phyloP scores from a whole-genome alignment of 2,888 invertebrate genomes.

The Cancer borealis region DNA sequence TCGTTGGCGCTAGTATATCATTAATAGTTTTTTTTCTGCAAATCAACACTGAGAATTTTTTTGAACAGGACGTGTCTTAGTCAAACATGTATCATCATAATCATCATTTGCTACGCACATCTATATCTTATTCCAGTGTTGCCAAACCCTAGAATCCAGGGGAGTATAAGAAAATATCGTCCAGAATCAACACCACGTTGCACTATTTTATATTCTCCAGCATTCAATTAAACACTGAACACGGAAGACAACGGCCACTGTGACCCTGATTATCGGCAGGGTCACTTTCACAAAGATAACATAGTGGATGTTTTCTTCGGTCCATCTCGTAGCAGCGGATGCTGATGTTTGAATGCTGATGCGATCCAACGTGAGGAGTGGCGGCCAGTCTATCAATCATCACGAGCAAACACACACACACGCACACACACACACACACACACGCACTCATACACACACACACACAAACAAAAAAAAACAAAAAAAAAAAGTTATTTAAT shows the following conservation, averaged over 20 bases:
- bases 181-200: background rate
- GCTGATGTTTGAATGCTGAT: background rate
- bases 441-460: no score
- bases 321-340: background rate
- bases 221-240: background rate
- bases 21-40: background rate
- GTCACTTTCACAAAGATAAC: background rate
- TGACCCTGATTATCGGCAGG: background rate
- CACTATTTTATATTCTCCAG: background rate
- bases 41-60: background rate
- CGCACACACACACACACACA: no score
- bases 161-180: background rate
- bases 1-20: background rate
- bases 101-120: background rate
- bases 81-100: background rate
- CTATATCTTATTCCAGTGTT: background rate
- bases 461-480: no score
- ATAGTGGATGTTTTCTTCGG: background rate
- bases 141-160: background rate
- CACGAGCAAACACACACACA: background rate
- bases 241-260: background rate
- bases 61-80: background rate
- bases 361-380: background rate
- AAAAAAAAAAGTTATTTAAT: no score
- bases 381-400: background rate